Evolutionary conservation across 2,113 vertebrate genomes (phyloP).

Genomic region (Peucedramus taeniatus): DNA sequence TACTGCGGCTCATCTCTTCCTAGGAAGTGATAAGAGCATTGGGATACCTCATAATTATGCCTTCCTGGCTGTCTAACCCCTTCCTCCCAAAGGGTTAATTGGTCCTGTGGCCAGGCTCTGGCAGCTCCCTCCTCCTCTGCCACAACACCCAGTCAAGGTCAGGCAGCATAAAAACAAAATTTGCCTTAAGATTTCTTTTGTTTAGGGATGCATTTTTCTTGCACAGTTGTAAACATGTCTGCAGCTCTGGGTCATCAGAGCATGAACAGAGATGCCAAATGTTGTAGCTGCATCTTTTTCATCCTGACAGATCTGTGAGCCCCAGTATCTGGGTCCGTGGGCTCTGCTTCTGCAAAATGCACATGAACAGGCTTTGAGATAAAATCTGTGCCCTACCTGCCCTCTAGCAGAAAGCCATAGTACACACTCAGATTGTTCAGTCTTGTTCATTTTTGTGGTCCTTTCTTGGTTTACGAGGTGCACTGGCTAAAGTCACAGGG

Average conservation of each 20-base stretch:
- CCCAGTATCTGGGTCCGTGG: background rate
- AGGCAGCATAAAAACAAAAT: background rate
- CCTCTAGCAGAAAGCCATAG: background rate
- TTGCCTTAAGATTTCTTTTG: background rate
- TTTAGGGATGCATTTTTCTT: background rate
- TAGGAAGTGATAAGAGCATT: background rate
- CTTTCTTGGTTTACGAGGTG: background rate
- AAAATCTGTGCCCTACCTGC: background rate
- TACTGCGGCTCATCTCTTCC: background rate
- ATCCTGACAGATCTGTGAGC: background rate
- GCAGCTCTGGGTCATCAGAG: background rate
- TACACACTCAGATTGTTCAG: background rate
- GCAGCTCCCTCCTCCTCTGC: background rate
- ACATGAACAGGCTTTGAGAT: background rate
- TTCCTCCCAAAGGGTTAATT: background rate
- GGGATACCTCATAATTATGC: background rate
- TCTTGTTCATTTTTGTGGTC: background rate
- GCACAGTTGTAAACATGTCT: background rate
- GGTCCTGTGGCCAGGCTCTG: background rate
- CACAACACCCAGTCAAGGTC: slow-evolving; percentile 34
- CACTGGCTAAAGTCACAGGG: slow-evolving; percentile 34
- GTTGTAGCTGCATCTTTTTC: background rate
- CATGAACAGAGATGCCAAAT: background rate
- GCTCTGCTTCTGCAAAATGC: background rate
- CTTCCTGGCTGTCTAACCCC: background rate